Percentiles rank a stretch among this genome's conserved stretches.
These are phyloP conservation scores for Trachelus troglodyta DNA, from an alignment of 2,888 invertebrate species.

Conservation along the genomic window DNA sequence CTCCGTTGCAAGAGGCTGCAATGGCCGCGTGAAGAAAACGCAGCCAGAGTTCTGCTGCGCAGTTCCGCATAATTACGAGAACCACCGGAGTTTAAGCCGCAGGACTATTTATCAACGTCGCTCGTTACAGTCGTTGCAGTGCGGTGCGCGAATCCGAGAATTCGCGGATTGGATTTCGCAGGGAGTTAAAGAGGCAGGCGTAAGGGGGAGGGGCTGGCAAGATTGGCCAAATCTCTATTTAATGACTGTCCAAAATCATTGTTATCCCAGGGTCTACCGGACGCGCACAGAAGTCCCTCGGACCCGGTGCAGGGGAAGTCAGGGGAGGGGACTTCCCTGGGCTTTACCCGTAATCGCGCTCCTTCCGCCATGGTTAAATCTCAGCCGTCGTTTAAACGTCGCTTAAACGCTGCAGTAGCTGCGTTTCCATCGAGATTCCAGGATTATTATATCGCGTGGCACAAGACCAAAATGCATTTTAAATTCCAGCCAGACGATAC, in stretches of 20 bases:
- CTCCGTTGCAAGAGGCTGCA: neutral
- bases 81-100: slow-evolving; percentile 9
- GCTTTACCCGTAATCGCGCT: neutral
- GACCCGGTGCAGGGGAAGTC: too few species aligned
- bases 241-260: slow-evolving; percentile 6
- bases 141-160: slow-evolving; percentile 18
- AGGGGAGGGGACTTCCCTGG: neutral
- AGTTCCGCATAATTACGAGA: slow-evolving; percentile 12
- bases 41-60: neutral
- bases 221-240: slow-evolving; percentile 11
- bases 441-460: slow-evolving; percentile 43
- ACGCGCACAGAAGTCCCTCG: slow-evolving; percentile 6
- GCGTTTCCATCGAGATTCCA: neutral
- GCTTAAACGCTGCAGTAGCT: neutral
- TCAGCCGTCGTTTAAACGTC: neutral
- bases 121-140: slow-evolving; percentile 34
- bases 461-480: slow-evolving; percentile 46
- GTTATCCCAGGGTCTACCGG: slow-evolving; percentile 1
- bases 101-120: slow-evolving; percentile 51
- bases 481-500: slow-evolving; percentile 32
- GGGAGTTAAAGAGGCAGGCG: neutral
- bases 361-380: neutral
- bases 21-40: neutral
- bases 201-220: neutral
- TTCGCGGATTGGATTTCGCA: slow-evolving; percentile 1